Percentiles rank a stretch among this genome's conserved stretches.
These are phyloP conservation scores for Rafetus swinhoei DNA, from an alignment of 2,113 vertebrate genomes.

Conservation along the genomic window DNA sequence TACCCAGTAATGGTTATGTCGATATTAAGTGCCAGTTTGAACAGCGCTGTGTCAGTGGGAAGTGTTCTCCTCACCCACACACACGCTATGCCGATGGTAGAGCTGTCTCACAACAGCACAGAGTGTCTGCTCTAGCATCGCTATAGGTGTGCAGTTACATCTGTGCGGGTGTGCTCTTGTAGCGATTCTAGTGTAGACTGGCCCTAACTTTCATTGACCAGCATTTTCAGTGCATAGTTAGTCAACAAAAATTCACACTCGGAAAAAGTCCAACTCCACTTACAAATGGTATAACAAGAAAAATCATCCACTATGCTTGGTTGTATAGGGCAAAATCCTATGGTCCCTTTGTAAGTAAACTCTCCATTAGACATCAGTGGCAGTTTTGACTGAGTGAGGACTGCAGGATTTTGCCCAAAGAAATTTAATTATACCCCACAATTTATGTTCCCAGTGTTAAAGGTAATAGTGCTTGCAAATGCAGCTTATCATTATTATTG, in stretches of 20 bases:
- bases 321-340: neutral
- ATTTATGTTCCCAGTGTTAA: neutral
- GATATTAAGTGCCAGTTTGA: too few species aligned
- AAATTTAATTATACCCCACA: accelerated
- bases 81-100: too few species aligned
- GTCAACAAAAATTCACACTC: neutral
- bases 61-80: too few species aligned
- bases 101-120: too few species aligned
- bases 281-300: neutral
- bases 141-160: too few species aligned
- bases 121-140: too few species aligned
- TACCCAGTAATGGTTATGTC: too few species aligned
- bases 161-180: too few species aligned
- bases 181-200: too few species aligned
- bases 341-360: neutral
- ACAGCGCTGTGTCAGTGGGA: too few species aligned
- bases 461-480: neutral
- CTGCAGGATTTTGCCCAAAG: neutral
- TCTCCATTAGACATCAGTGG: neutral
- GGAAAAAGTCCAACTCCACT: neutral
- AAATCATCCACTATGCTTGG: neutral
- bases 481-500: neutral
- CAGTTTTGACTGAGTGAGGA: neutral
- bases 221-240: neutral
- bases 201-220: neutral